Evolutionary conservation across 37 sponge, comb jelly and placozoan genomes (phyloP), one percentile per base, ranked within the genome.

Genomic region (Cladorhizidae sp.): DNA sequence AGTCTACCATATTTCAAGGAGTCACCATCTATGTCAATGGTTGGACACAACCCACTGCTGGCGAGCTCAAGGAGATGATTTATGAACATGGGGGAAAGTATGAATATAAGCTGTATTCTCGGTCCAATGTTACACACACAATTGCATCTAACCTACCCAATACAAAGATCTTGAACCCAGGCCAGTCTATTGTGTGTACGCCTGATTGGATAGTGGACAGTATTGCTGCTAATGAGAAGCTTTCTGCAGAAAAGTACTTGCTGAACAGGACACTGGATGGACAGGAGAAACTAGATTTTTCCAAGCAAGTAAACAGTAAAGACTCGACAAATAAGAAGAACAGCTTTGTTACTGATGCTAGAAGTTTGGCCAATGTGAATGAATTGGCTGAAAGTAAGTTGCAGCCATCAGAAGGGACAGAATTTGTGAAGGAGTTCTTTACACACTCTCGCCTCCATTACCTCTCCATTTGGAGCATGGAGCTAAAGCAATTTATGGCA

Each of bases 401-500:
- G n/a, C 38, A 18, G 59, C 2, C 62, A 54, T 75, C 57, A 0
- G 32, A 85, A 56, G 76, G 63, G 52, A 39, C 58, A 17, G 78
- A 91, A 6, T 85, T 93, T 86, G 92, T 97, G 6, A 72, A 45
- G 23, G 88, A 93, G 40, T 97, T 93, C 72, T 97, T 93, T 68
- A 69, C 81, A 22, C 82, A 93, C 77, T 97, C 97, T 36, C 92
- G 97, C 23, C 63, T 97, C 0, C 97, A 97, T 38, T 83, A 93
- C 42, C 77, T 97, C 32, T 93, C 97, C 17, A 97, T 92, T 37
- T 97, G 95, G 90, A 85, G 84, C 39, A 67, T 80, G 6, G 95
- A 97, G 75, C 80, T 93, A 50, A 88, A 92, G 58, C 71, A 91
- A 23, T 90, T 80, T 61, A 87, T 86, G 0, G 56, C 67, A 22